Percentiles rank a stretch among this genome's conserved stretches.
Evolutionary conservation across 1,140 invertebrate genomes (phyloP).

Genomic region (Leptoteleia sp.): DNA sequence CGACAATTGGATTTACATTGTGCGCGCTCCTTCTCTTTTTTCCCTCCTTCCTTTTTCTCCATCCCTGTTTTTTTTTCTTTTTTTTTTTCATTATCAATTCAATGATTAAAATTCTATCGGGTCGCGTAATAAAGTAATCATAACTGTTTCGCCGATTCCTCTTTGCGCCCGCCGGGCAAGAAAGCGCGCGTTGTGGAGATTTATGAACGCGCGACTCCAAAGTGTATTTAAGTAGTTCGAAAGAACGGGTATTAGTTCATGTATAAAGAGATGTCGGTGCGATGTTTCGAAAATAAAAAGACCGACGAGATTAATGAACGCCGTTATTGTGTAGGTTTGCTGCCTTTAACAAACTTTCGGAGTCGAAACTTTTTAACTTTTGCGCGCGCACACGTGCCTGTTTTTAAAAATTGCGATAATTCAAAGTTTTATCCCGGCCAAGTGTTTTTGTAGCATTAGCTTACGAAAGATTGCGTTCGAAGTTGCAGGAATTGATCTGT

Average conservation of each 20-base stretch:
- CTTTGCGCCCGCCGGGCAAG: too few relatives aligned
- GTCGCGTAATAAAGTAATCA: conserved; percentile 32
- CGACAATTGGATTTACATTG: conserved; percentile 36
- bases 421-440: conserved; percentile 29
- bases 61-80: too few relatives aligned
- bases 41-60: too few relatives aligned
- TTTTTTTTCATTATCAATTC: too few relatives aligned
- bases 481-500: neutral
- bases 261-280: conserved; percentile 44
- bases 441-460: conserved; percentile 6
- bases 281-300: conserved; percentile 40
- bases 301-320: conserved; percentile 30
- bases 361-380: conserved; percentile 21
- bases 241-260: conserved; percentile 35
- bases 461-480: neutral
- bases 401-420: conserved; percentile 40
- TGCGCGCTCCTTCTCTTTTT: conserved; percentile 3
- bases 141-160: conserved; percentile 26
- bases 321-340: conserved; percentile 26
- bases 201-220: conserved; percentile 25
- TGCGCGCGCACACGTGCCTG: conserved; percentile 10
- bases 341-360: conserved; percentile 22
- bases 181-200: conserved; percentile 19
- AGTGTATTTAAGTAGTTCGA: conserved; percentile 36
- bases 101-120: conserved; percentile 46